Evolutionary conservation across 2,888 invertebrate species (phyloP).

Genomic region (Atrina japonica): DNA sequence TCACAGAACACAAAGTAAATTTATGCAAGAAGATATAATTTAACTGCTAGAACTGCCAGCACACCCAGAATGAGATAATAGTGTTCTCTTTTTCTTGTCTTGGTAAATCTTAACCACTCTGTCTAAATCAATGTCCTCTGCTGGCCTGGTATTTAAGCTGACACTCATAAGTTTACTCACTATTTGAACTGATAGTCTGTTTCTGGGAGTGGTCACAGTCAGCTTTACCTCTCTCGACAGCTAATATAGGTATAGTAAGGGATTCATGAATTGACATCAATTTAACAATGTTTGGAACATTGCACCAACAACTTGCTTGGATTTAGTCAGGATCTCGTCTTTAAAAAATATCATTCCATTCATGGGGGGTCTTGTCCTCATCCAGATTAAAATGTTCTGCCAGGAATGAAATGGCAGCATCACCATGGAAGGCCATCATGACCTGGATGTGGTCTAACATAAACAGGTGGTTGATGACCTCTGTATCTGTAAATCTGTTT

Average conservation of each 20-base stretch:
- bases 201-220: constrained; percentile 40
- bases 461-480: neutral
- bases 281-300: constrained; percentile 27
- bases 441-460: neutral
- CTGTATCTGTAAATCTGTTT: neutral
- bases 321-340: too few relatives aligned
- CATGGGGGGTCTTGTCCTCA: neutral
- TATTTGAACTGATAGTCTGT: constrained; percentile 32
- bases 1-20: too few relatives aligned
- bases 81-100: too few relatives aligned
- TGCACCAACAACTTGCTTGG: too few relatives aligned
- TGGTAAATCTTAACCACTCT: too few relatives aligned
- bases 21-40: too few relatives aligned
- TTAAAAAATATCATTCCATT: constrained; percentile 1
- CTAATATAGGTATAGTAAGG: constrained; percentile 37
- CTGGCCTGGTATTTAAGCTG: too few relatives aligned
- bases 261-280: constrained; percentile 30
- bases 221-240: constrained; percentile 44
- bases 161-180: constrained; percentile 13
- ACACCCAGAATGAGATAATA: too few relatives aligned
- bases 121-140: too few relatives aligned
- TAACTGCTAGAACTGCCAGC: too few relatives aligned
- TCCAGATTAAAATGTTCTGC: neutral
- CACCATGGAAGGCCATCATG: neutral
- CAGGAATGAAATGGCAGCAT: neutral